Base-by-base conservation (phyloP, 2,888 invertebrate species). In the Dryadula phaetusa region DNA sequence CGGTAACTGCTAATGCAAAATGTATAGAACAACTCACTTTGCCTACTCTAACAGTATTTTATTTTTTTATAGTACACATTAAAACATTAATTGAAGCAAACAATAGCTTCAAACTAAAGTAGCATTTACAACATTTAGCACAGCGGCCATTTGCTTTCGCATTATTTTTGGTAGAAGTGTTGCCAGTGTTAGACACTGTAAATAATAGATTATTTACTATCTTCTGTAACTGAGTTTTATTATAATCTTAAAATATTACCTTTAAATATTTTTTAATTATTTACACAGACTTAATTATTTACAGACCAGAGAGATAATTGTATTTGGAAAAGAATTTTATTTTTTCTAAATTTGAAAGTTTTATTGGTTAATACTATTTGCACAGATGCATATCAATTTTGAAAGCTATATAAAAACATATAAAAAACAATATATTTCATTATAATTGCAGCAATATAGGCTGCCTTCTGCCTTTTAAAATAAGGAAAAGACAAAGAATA, bases 91-190 rank as follows among this genome's bases (percentile, higher is more conserved):
- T n/a, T 12, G n/a, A 25, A 44, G 18, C 10, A 52, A n/a, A 37
- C 5, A 12, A 44, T 46, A 28, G 16, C 40, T 25, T 10, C 37
- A 47, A 25, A 37, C 25, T 32, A 18, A 60, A 6, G 28, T 37
- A 62, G 18, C 28, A 37, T 49, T 65, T 60, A 47, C 34, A 63
- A 66, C 60, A 66, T 56, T 65, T 53, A 64, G 49, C 40, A 56
- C 60, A 70, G 70, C 81, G 73, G 81, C 87, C 88, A 88, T 88
- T 88, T 88, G 86, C 83, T 65, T 60, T 65, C 49, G 40, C 58
- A 65, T 47, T 16, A 16, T 28, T 16, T 44, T 60, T 14, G 25
- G 4, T 25, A n/a, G 4, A 34, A 47, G 16, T 47, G 64, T 34
- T 54, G 56, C 46, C 56, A 64, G 10, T 7, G 5, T 12, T 14